Conservation (phyloP, 2,797 vertebrate species). For the Dromococcyx pavoninus region DNA sequence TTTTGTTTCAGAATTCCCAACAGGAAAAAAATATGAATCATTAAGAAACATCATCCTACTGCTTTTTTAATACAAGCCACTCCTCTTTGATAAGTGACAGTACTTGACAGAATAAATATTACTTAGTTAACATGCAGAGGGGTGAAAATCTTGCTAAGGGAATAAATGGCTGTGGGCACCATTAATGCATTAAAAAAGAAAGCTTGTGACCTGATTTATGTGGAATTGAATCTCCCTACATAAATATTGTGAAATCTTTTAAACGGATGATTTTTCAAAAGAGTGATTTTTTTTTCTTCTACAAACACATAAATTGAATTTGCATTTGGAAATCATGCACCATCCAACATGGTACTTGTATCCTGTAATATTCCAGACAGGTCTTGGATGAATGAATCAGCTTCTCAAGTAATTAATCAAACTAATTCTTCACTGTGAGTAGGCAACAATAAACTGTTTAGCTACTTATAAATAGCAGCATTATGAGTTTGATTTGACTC, state of each 20-base stretch:
- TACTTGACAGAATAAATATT: not conserved
- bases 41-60: not conserved
- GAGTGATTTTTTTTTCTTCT: not conserved
- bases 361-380: conserved; percentile 21
- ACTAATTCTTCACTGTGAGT: conserved; percentile 27
- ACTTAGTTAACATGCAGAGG: not conserved
- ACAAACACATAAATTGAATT: not conserved
- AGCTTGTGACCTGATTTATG: not conserved
- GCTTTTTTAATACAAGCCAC: not conserved
- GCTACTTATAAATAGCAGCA: conserved; percentile 35
- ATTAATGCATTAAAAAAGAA: not conserved
- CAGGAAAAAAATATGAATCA: not conserved
- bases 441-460: conserved; percentile 18
- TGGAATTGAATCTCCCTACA: not conserved
- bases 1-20: not conserved
- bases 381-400: conserved; percentile 39
- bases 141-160: not conserved
- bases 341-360: not conserved
- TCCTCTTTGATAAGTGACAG: not conserved
- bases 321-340: not conserved
- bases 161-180: not conserved
- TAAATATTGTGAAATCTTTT: not conserved
- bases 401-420: conserved; percentile 42
- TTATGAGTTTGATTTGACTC: conserved; percentile 35
- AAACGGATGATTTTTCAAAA: not conserved